phyloP scores from a whole-genome alignment of 2,888 invertebrate genomes.

The Xylota sylvarum region DNA sequence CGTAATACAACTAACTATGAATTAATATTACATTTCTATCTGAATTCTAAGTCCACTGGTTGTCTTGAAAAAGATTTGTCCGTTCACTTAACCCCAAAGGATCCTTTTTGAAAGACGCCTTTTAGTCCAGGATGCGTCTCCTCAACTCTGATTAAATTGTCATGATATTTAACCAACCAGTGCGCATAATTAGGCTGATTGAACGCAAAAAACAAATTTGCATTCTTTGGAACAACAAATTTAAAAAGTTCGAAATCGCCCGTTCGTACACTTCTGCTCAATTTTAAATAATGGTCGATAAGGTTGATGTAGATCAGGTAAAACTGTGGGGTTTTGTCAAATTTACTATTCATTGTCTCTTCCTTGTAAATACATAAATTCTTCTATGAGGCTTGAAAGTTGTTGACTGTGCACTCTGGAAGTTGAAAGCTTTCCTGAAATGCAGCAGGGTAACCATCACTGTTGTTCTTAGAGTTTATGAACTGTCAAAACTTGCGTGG shows the following conservation, averaged over 20 bases:
- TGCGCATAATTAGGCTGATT: constrained; percentile 78
- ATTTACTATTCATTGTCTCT: constrained; percentile 1
- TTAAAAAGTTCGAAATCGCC: constrained; percentile 77
- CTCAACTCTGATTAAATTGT: no score
- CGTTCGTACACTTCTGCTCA: constrained; percentile 20
- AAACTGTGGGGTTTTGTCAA: not conserved
- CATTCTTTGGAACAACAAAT: constrained; percentile 65
- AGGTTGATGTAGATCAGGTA: constrained; percentile 23
- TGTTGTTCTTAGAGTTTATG: no score
- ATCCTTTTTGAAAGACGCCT: no score
- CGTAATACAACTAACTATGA: no score
- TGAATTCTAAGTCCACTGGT: no score
- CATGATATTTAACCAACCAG: no score
- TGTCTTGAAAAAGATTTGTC: no score
- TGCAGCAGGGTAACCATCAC: no score
- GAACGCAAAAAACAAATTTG: constrained; percentile 41
- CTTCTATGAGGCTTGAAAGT: not conserved
- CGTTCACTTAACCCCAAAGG: no score
- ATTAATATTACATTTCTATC: no score
- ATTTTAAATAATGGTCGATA: constrained; percentile 46
- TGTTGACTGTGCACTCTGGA: not conserved
- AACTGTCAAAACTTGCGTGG: no score
- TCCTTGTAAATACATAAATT: not conserved
- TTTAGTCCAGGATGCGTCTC: no score
- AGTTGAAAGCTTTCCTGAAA: not conserved